Conservation (phyloP, 2,797 vertebrate species). For the Fistularia tabacaria region DNA sequence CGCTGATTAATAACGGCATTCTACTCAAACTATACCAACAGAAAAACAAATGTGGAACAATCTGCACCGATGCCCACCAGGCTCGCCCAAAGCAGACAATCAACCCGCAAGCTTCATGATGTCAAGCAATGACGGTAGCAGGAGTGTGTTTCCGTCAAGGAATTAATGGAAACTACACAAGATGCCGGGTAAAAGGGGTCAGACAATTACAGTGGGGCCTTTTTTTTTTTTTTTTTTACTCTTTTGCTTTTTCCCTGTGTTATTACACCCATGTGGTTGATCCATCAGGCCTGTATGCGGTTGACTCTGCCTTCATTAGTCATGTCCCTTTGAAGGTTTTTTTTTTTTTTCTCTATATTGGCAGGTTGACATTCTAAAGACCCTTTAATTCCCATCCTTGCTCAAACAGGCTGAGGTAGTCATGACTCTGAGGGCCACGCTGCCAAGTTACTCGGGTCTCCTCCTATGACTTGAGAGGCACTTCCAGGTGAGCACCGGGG, state of each 20-base stretch:
- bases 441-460: constrained; percentile 47
- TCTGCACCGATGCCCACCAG: constrained; percentile 2
- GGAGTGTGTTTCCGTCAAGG: constrained; percentile 11
- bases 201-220: constrained; percentile 16
- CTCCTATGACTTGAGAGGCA: constrained; percentile 3
- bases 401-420: constrained; percentile 24
- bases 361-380: constrained; percentile 59
- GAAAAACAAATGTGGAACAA: not conserved
- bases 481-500: no score
- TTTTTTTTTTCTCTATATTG: constrained; percentile 33
- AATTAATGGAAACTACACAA: constrained; percentile 30
- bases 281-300: constrained; percentile 46
- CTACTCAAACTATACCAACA: no score
- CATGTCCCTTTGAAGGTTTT: constrained; percentile 45
- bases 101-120: constrained; percentile 18
- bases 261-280: constrained; percentile 45
- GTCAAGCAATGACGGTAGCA: constrained; percentile 17
- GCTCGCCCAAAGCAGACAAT: constrained; percentile 20
- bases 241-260: constrained; percentile 17
- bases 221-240: constrained; percentile 27
- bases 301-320: constrained; percentile 46
- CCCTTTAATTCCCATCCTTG: constrained; percentile 42
- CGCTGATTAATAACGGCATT: no score
- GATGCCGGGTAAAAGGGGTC: constrained; percentile 18
- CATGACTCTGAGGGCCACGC: constrained; percentile 34